phyloP scores from a whole-genome alignment of 2,888 invertebrate species.

The Morpho achilles region DNA sequence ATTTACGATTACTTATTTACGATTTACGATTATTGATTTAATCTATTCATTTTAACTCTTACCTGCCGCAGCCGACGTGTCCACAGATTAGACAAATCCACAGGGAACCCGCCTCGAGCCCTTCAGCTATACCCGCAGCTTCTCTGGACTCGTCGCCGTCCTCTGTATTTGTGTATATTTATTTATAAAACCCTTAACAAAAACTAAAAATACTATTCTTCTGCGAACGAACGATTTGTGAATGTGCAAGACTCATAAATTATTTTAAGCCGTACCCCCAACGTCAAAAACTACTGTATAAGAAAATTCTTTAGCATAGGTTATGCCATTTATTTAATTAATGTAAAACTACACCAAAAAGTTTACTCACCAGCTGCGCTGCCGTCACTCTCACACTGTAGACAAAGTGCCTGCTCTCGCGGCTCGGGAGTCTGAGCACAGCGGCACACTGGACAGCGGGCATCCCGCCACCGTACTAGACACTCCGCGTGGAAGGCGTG shows the following conservation, averaged over 20 bases:
- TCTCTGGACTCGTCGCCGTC: slow-evolving; percentile 67
- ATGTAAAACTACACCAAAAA: too few relatives aligned
- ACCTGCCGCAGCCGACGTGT: slow-evolving; percentile 98
- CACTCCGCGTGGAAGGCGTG: slow-evolving; percentile 98
- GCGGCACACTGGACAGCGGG: slow-evolving; percentile 98
- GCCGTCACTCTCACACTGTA: slow-evolving; percentile 71
- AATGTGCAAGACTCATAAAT: too few relatives aligned
- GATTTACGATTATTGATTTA: too few relatives aligned
- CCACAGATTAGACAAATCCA: slow-evolving; percentile 99
- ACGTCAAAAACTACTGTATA: too few relatives aligned
- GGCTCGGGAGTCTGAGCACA: slow-evolving; percentile 92
- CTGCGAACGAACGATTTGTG: too few relatives aligned
- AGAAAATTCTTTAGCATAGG: too few relatives aligned
- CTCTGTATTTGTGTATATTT: not conserved
- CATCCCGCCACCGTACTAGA: slow-evolving; percentile 97
- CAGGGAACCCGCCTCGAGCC: slow-evolving; percentile 85
- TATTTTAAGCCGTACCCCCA: too few relatives aligned
- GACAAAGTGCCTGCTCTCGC: slow-evolving; percentile 83
- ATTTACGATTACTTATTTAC: too few relatives aligned
- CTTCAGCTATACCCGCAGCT: slow-evolving; percentile 79
- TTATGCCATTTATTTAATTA: too few relatives aligned
- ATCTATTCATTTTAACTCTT: slow-evolving; percentile 43
- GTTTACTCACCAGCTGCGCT: slow-evolving; percentile 1
- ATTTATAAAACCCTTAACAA: too few relatives aligned
- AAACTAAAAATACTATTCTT: too few relatives aligned